These are phyloP conservation scores for Polyergus mexicanus DNA, from an alignment of 1,140 invertebrate genomes.

Conservation along the genomic window DNA sequence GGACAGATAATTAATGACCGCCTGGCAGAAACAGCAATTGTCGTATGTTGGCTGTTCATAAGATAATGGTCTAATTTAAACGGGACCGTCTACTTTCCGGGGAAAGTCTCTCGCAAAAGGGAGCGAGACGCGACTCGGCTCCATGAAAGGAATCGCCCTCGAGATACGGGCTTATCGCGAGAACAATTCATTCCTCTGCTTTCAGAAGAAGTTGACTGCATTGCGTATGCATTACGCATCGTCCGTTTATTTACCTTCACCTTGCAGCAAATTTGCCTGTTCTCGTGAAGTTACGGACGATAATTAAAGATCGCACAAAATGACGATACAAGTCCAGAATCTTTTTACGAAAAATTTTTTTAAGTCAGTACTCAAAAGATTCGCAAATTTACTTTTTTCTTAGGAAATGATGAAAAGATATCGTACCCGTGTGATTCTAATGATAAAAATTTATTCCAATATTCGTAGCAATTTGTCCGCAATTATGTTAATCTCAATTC, in stretches of 20 bases:
- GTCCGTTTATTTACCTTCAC: conserved; percentile 59
- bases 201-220: conserved; percentile 71
- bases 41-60: conserved; percentile 37
- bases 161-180: conserved; percentile 75
- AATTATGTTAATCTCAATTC: conserved; percentile 61
- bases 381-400: neutral
- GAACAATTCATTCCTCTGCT: conserved; percentile 75
- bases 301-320: neutral
- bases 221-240: conserved; percentile 68
- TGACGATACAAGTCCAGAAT: neutral
- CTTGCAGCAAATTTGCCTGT: conserved; percentile 15
- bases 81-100: conserved; percentile 27
- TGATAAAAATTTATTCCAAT: conserved; percentile 29
- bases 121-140: conserved; percentile 20
- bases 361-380: conserved; percentile 8
- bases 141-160: conserved; percentile 67
- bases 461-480: conserved; percentile 22
- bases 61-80: conserved; percentile 71
- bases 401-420: neutral
- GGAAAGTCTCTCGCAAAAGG: conserved; percentile 21
- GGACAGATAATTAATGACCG: conserved; percentile 25
- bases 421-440: neutral
- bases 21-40: conserved; percentile 44
- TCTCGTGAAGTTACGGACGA: neutral
- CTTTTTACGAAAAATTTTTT: neutral